Base-by-base conservation (phyloP, 2,888 invertebrate species). In the Drosophila paracracens region DNA sequence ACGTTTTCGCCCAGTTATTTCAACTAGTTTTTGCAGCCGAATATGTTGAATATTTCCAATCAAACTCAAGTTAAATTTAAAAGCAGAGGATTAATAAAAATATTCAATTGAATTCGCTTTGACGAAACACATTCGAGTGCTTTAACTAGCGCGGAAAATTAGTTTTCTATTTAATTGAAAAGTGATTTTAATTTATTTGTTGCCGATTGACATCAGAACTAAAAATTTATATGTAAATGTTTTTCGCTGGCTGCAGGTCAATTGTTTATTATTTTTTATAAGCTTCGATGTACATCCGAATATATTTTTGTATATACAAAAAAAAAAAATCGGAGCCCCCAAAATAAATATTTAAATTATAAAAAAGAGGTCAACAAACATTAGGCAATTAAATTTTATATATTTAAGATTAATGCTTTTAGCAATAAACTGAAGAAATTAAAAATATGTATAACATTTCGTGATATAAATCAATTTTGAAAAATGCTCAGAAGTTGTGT, bases 1-100 rank as follows among this genome's bases (percentile, higher is more conserved):
- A 11, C 50, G 27, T n/a, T 40, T 50, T 38, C 70, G n/a, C 8
- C 31, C 27, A 57, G n/a, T 21, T 8, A 21, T n/a, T 53, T 29
- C 35, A 10, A 6, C 6, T 7, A 27, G 16, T 54, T 21, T 46
- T 43, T 21, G 40, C 11, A 5, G 21, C 11, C 11, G 21, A 43
- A 43, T 43, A 11, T 46, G 25, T 25, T 46, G 4, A 16, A 46
- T 2, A 21, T 7, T 46, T 46, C 1, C 7, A 7, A 4, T 13
- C 7, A 46, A 46, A 21, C 46, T 46, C 1, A 46, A 4, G 11
- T 13, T 13, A 6, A 40, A 10, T n/a, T 43, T 11, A 11, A n/a
- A 5, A 11, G 10, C 1, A 40, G n/a, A 2, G 5, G 5, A 2
- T 5, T 40, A 21, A 43, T 40, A 21, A 21, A 46, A 7, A 21